Conservation (phyloP, 2,888 invertebrate genomes). For the Megalurothrips usitatus region DNA sequence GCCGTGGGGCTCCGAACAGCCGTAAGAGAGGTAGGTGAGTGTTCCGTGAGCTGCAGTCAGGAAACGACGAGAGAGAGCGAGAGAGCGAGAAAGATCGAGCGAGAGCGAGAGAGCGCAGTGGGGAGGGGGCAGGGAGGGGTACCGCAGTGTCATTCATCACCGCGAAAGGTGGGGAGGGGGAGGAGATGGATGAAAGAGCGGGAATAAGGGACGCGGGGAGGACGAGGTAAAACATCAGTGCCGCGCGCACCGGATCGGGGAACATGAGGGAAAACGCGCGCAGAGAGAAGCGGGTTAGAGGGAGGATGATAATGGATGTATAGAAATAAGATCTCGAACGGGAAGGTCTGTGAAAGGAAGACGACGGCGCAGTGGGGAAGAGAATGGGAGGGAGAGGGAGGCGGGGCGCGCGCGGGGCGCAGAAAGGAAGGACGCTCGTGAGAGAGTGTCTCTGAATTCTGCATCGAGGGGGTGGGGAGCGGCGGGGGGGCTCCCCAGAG, state of each 20-base stretch:
- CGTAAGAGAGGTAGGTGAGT: not conserved
- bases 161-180: not conserved
- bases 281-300: too few relatives aligned
- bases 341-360: not conserved
- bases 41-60: not conserved
- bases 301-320: too few relatives aligned
- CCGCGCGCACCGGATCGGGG: too few relatives aligned
- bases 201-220: not conserved
- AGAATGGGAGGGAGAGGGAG: not conserved
- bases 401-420: not conserved
- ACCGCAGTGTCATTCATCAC: too few relatives aligned
- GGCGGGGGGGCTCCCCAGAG: not conserved
- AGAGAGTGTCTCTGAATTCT: conserved; percentile 3
- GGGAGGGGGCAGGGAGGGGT: too few relatives aligned
- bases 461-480: not conserved
- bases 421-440: too few relatives aligned
- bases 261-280: too few relatives aligned
- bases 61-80: not conserved
- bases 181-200: not conserved
- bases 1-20: too few relatives aligned
- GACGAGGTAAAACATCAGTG: not conserved
- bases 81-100: not conserved
- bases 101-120: not conserved
- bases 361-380: not conserved
- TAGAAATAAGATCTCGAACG: not conserved